These are phyloP conservation scores for Ariopsis seemanni DNA, from an alignment of 2,113 vertebrate genomes.

Conservation along the genomic window DNA sequence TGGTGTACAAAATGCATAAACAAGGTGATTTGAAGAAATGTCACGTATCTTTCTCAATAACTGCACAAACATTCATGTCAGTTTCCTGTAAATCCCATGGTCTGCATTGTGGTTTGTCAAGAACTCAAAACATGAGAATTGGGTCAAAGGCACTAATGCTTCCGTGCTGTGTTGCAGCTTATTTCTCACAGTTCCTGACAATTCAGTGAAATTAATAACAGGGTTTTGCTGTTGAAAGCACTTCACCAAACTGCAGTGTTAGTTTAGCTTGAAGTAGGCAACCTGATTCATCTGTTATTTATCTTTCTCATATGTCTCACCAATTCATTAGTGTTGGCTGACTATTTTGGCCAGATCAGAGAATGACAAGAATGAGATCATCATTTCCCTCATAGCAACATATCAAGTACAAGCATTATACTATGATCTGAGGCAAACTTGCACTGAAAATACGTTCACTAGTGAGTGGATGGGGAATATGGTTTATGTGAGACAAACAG, in stretches of 20 bases:
- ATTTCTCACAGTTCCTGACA: neutral
- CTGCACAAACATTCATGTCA: constrained; percentile 24
- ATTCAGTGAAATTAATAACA: constrained; percentile 5
- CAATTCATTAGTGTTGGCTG: neutral
- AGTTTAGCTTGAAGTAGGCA: neutral
- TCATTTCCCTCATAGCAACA: no score
- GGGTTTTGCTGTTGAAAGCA: neutral
- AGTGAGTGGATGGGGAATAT: neutral
- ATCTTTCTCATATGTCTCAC: neutral
- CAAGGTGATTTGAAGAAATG: constrained; percentile 30
- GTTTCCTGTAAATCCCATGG: constrained; percentile 39
- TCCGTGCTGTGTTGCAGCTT: constrained; percentile 16
- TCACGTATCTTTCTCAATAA: constrained; percentile 38
- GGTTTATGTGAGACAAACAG: neutral
- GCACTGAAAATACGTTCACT: neutral
- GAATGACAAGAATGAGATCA: neutral
- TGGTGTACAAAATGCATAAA: constrained; percentile 13
- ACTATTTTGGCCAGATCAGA: neutral
- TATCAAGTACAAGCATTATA: neutral
- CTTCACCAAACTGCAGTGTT: neutral
- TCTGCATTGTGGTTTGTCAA: constrained; percentile 38
- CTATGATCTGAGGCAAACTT: neutral
- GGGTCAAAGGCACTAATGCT: constrained; percentile 26
- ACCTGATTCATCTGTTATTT: neutral
- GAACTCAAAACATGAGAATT: constrained; percentile 35